Evolutionary conservation across 64 coral and sea anemone genomes (phyloP), one percentile per base, ranked within the genome.

Genomic region (Catalaphyllia jardinei): DNA sequence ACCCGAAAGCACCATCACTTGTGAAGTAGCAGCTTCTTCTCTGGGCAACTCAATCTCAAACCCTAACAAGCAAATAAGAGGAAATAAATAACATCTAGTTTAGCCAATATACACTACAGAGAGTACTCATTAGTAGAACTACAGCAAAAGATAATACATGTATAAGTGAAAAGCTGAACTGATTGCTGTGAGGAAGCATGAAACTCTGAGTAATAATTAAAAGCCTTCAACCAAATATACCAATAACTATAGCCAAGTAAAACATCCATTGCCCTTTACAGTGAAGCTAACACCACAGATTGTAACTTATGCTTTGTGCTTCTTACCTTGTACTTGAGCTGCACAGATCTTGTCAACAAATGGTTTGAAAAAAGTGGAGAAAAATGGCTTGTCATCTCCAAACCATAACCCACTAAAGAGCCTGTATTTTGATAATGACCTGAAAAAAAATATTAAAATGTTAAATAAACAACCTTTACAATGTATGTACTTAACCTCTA

Each of bases 351-450:
- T 61, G 50, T 85, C 79, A 35, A 80, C 60, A 79, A 89, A 89
- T 67, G 87, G 87, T 73, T 89, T 78, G n/a, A 89, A 79, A 51
- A 89, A 89, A 17, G 87, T 89, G 4, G 88, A 89, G 61, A 89
- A 89, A 39, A 89, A 89, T 17, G 87, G 87, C 25, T 89, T 89
- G 27, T 49, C 60, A 78, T 89, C 87, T 50, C 87, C 87, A 89
- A 89, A 89, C 87, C 87, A 89, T 62, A 89, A 76, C 62, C 79
- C 89, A 74, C 78, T 82, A 76, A 89, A 79, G 20, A 89, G 52
- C 57, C 75, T 59, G 52, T 89, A 89, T 67, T 79, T 89, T 78
- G 76, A 78, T 79, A 59, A 78, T 38, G 76, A 78, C 87, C 87
- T 89, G 87, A 16, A 89, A 25, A n/a, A 74, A 55, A 75, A 73